Base-by-base conservation (phyloP, 1,140 invertebrate genomes). In the Pseudomyrmex dendroicus region DNA sequence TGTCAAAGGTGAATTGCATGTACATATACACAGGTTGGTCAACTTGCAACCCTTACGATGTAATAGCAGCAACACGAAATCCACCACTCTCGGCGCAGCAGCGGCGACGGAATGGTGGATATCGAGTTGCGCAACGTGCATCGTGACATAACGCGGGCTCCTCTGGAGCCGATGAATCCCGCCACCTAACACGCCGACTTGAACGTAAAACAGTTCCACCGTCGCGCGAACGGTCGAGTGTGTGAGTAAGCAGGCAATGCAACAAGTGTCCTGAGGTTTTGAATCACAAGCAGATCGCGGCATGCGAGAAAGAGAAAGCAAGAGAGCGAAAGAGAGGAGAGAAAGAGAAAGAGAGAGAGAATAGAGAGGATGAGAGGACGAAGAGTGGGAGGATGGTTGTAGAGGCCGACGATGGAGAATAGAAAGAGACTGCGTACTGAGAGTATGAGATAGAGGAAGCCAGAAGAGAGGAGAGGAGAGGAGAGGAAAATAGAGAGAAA, bases 181-280 rank as follows among this genome's bases (percentile, higher is more conserved):
- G 84, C 85, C 82, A 84, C 83, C 87, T 89, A 91, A 89, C 35
- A 35, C 78, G 62, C 56, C 89, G 89, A 91, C 91, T 91, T 91
- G 89, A 87, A 91, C 90, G 90, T 89, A 89, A 91, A 92, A 92
- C 84, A 73, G 87, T 88, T 78, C 64, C 85, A 80, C 68, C 70
- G 67, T 78, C 86, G 86, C 76, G 77, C 70, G 20, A 54, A 54
- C 52, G 84, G 22, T 57, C 52, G 72, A 67, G 89, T 89, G 91
- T 87, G 86, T 84, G 90, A 91, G 91, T 94, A 93, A 93, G 93
- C 91, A 93, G 89, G 88, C 91, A 94, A 93, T 92, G 93, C 93
- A 94, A 94, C 93, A 94, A 94, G 94, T 94, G 93, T 94, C 93
- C 93, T 92, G 92, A 94, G 93, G 93, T 93, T 94, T 94, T 94